Percentiles rank a stretch among this genome's conserved stretches.
These are phyloP conservation scores for Osedax fenrisi DNA, from an alignment of 2,888 invertebrate species.

Conservation along the genomic window DNA sequence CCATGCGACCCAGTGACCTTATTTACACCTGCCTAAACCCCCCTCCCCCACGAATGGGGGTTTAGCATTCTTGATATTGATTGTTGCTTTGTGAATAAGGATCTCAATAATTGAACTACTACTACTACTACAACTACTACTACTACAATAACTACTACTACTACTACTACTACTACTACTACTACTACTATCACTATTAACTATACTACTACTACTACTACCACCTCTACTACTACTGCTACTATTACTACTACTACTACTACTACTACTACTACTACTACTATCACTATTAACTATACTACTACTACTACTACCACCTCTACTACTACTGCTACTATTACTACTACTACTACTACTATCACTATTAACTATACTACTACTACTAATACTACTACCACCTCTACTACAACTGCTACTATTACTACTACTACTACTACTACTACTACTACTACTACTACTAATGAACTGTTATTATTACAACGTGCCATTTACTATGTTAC, in stretches of 20 bases:
- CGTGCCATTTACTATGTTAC: too few relatives aligned
- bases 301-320: background rate
- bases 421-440: background rate
- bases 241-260: background rate
- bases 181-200: background rate
- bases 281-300: background rate
- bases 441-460: background rate
- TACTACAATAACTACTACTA: background rate
- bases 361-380: background rate
- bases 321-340: background rate
- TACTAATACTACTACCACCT: background rate
- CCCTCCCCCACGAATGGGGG: too few relatives aligned
- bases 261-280: background rate
- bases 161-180: background rate
- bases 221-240: background rate
- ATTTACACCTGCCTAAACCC: too few relatives aligned
- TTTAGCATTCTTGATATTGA: background rate
- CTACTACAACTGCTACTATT: background rate
- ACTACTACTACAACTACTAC: background rate
- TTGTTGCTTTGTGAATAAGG: background rate
- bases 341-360: background rate
- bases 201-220: background rate
- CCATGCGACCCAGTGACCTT: too few relatives aligned
- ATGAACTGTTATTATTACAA: background rate
- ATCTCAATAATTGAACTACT: background rate